Evolutionary conservation across 2,888 invertebrate species (phyloP), one percentile per base, ranked within the genome.

Genomic region (Lochmaea capreae): DNA sequence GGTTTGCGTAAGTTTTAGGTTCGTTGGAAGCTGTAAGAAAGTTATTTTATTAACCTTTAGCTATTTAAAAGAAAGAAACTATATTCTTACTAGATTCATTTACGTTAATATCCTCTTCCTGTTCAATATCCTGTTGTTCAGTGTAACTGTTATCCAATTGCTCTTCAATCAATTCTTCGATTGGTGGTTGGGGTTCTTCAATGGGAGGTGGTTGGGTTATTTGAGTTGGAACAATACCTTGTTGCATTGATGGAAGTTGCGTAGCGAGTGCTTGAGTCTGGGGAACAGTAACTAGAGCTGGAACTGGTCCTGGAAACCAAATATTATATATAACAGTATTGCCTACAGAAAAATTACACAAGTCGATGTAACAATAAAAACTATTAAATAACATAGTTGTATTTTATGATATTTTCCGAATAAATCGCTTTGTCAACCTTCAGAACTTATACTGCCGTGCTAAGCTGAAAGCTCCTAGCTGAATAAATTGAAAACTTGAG

Each of bases 1-100:
- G 90, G 87, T 94, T 95, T 18, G 96, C 96, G 87, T 95, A 96
- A 12, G 96, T 96, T 88, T 95, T 96, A 18, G 95, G 95, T 87
- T 94, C 94, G 83, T 89, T 90, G 57, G 91, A 86, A 59, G 83
- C 79, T 81, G 63, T 14, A 66, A 77, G 54, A 71, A 71, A 71
- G 8, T 33, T 1, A 33, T 33, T 33, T 33, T 0, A 33, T 33
- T 33, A 33, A 33, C 33, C 33, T 62, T 22, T 33, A 33, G 16
- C 26, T 5, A 26, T 14, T 59, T 26, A 14, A n/a, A 10, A 0
- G 5, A 33, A 46, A 14, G 3, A 4, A 46, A 46, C 5, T 18
- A 39, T 3, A 43, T 62, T 18, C 65, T 66, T 69, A 80, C 80
- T 77, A 62, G 79, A 76, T 71, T 81, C 81, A 43, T 73, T 68